Evolutionary conservation across 2,888 invertebrate genomes (phyloP), one percentile per base, ranked within the genome.

Genomic region (Xestia rhomboidea): DNA sequence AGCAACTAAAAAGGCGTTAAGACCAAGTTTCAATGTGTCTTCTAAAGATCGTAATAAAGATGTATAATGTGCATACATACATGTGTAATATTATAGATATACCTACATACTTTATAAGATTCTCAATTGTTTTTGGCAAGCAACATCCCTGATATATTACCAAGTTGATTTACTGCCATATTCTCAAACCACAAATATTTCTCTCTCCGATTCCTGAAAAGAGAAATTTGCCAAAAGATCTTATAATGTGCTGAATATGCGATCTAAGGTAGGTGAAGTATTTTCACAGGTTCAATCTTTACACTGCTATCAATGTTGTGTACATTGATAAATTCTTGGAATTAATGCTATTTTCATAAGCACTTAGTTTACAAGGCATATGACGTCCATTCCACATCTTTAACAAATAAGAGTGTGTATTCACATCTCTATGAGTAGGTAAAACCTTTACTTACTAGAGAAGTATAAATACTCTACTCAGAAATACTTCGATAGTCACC

Each of bases 51-150:
- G 6, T 13, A 46, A 63, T 34, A 68, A n/a, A 34, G 2, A 46
- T 34, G 21, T 27, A 38, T 3, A n/a, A 30, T n/a, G 57, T 46
- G 21, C 5, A 46, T n/a, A 54, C 13, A n/a, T n/a, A n/a, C n/a
- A n/a, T 6, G 5, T 13, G 1, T 69, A 64, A 13, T 34, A 34
- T 34, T 34, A 34, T 4, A 10, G 69, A 69, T 1, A 15, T 74
- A 18, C n/a, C n/a, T 21, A 41, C 24, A 41, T 51, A 30, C 18
- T 63, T 27, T 68, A 57, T 34, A 57, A 1, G 49, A 51, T 30
- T 68, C 57, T 41, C 54, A 41, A 72, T 79, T 79, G 63, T 68
- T 79, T 77, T 79, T 79, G 72, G 79, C 77, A 77, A 57, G 21
- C 44, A 1, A 27, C 21, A 2, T 0, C 24, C 13, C 15, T 60